Base-by-base conservation (phyloP, 2,113 vertebrate genomes). In the Psephotus haematonotus region DNA sequence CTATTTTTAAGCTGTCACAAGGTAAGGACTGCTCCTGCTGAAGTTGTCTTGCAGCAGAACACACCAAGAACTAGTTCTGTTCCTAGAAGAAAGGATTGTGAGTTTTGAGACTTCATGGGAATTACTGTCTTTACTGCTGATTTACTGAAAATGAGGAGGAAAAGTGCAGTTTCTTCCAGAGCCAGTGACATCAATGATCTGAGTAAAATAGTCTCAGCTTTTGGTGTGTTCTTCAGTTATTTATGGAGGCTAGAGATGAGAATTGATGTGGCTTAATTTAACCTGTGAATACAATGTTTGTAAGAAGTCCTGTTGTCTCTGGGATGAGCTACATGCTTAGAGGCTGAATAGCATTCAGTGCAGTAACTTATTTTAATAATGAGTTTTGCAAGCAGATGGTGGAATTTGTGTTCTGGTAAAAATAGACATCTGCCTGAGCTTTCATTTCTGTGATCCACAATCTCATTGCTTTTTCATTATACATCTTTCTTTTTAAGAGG, bases 1-100 rank as follows among this genome's bases (percentile, higher is more conserved):
- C 90, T 97, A 91, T 97, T 96, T 96, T 96, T 96, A 96, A 91
- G 35, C 82, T 60, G 85, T 97, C 97, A 94, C 90, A 95, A 97
- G 96, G 97, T 96, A 82, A 96, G 86, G 50, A 79, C 28, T 28
- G 92, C 87, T 88, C 43, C 25, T 71, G 81, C 74, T 64, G 18
- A 64, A 95, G 95, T 47, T 87, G 85, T 93, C 93, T 95, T 83
- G 80, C 81, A 93, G 92, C 91, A 88, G 81, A 17, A 91, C 93
- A 65, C 81, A 78, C 90, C 84, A 49, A 55, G 68, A 82, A 82
- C 65, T 59, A 65, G 28, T 95, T 28, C 13, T 57, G 41, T 93
- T 89, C 86, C 88, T 95, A 43, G 64, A 92, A 88, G 65, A 89
- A 85, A 65, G 49, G 69, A 81, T 25, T 44, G 78, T 4, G 49